phyloP scores from a whole-genome alignment of 2,797 vertebrate species.

The Geotrypetes seraphini region DNA sequence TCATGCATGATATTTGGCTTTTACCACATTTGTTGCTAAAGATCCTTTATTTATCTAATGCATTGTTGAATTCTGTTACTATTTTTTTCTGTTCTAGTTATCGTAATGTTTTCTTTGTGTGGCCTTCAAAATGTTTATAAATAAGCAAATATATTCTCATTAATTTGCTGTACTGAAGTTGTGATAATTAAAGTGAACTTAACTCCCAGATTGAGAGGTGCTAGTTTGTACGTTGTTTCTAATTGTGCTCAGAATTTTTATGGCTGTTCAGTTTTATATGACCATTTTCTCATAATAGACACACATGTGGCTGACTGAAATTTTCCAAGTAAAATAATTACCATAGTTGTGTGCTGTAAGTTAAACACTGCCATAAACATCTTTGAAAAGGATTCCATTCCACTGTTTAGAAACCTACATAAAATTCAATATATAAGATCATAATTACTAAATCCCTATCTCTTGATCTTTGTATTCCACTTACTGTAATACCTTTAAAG shows the following conservation, averaged over 20 bases:
- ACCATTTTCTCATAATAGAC: conserved; percentile 60
- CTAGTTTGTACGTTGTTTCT: conserved; percentile 67
- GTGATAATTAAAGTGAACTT: conserved; percentile 20
- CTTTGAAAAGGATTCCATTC: too few species aligned
- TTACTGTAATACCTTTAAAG: conserved; percentile 57
- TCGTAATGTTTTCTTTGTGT: too few species aligned
- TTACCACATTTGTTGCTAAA: too few species aligned
- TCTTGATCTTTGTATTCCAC: conserved; percentile 55
- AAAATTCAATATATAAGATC: conserved; percentile 55
- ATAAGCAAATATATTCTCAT: too few species aligned
- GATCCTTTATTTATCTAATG: too few species aligned
- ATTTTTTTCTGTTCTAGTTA: too few species aligned
- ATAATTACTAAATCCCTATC: conserved; percentile 56
- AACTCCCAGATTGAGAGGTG: conserved; percentile 56
- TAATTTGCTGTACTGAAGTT: too few species aligned
- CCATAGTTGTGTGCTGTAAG: conserved; percentile 49
- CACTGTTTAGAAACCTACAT: conserved; percentile 56
- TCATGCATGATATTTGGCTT: too few species aligned
- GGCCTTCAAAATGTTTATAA: too few species aligned
- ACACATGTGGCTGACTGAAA: conserved; percentile 55
- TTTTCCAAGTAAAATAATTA: conserved; percentile 56
- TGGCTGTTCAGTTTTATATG: conserved; percentile 61
- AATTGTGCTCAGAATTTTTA: conserved; percentile 66
- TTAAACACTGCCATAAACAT: conserved; percentile 53
- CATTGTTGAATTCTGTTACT: too few species aligned